These are phyloP conservation scores for Daboia siamensis DNA, from an alignment of 2,113 vertebrate species.

Conservation along the genomic window DNA sequence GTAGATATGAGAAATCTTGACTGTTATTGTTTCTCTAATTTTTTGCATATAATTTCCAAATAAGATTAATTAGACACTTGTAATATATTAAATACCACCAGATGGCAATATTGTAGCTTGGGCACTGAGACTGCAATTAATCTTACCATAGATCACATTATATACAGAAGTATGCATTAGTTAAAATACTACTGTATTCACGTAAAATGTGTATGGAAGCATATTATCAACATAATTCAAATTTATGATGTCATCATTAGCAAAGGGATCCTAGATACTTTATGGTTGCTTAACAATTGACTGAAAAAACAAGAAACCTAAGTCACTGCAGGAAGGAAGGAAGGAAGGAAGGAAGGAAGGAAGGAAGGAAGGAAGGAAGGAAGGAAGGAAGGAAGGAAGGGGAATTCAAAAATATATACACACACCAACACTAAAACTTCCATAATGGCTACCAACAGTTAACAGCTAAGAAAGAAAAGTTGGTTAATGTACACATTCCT, in stretches of 20 bases:
- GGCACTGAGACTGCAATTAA: background rate
- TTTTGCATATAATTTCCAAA: background rate
- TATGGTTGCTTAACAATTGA: background rate
- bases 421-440: background rate
- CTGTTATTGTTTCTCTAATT: background rate
- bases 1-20: background rate
- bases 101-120: slow-evolving; percentile 20
- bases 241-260: background rate
- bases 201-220: background rate
- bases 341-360: background rate
- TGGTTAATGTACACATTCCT: background rate
- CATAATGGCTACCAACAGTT: slow-evolving; percentile 34
- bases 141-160: background rate
- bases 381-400: no score
- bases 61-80: background rate
- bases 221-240: background rate
- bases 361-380: no score
- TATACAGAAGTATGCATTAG: background rate
- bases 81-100: slow-evolving; percentile 10
- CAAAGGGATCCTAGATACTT: background rate
- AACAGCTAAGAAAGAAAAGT: slow-evolving; percentile 36
- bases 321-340: background rate
- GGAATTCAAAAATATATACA: background rate
- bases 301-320: background rate
- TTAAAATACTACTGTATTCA: background rate